A percentile compares a stretch with the other conserved stretches of the same genome.
phyloP scores from a whole-genome alignment of 1,140 invertebrate genomes.

The Drosophila athabasca region DNA sequence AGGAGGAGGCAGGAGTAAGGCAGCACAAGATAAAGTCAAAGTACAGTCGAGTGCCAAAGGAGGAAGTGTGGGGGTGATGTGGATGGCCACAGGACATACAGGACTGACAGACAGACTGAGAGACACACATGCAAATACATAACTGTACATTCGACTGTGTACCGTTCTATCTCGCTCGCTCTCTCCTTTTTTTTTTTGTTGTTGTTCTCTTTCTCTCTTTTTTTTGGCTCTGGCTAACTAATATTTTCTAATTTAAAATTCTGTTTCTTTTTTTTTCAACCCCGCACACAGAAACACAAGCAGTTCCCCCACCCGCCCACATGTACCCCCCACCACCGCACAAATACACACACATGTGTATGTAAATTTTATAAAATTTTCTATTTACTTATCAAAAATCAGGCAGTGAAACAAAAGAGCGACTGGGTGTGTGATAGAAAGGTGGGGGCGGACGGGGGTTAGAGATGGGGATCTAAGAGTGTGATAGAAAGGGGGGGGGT shows the following conservation, averaged over 20 bases:
- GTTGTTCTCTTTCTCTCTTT: constrained; percentile 1
- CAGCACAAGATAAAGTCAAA: background rate
- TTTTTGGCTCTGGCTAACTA: constrained; percentile 54
- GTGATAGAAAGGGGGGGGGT: background rate
- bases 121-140: constrained; percentile 62
- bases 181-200: constrained; percentile 1
- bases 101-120: constrained; percentile 14
- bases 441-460: background rate
- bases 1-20: background rate
- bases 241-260: constrained; percentile 82
- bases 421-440: constrained; percentile 2
- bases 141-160: constrained; percentile 57
- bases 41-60: background rate
- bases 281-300: constrained; percentile 12
- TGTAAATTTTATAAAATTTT: constrained; percentile 78
- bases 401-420: constrained; percentile 30
- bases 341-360: constrained; percentile 16
- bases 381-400: constrained; percentile 82
- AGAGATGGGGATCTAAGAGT: background rate
- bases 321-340: background rate
- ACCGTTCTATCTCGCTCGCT: constrained; percentile 2
- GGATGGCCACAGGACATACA: background rate
- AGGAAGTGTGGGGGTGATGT: background rate
- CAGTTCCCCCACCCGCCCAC: too few species aligned
- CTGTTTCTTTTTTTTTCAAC: constrained; percentile 79